These are phyloP conservation scores for Metopolophium dirhodum DNA, from an alignment of 1,140 invertebrate genomes.

Conservation along the genomic window DNA sequence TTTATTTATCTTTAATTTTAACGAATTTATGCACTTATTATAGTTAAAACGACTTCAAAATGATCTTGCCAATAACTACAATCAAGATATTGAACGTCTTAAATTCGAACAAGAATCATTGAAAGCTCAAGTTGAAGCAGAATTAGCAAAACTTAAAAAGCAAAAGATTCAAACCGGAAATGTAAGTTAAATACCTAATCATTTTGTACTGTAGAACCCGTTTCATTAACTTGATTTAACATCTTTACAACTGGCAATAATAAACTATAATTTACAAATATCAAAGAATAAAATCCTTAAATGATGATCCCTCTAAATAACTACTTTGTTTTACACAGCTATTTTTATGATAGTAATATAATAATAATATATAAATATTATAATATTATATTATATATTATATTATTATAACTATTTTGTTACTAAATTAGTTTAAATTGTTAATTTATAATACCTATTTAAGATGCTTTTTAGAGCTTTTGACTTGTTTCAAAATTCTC, in stretches of 20 bases:
- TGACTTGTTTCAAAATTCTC: no score
- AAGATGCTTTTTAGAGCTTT: no score
- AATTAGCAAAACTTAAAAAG: constrained; percentile 34
- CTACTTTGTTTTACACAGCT: neutral
- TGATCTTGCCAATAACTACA: constrained; percentile 40
- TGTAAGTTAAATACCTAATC: neutral
- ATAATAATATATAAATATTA: neutral
- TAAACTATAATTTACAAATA: neutral
- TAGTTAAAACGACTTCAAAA: constrained; percentile 37
- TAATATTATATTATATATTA: no score
- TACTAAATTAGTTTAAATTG: no score
- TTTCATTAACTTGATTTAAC: neutral
- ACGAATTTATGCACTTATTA: neutral
- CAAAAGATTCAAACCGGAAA: neutral
- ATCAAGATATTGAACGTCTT: constrained; percentile 43
- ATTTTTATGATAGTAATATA: neutral
- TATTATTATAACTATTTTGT: neutral
- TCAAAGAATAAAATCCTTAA: neutral
- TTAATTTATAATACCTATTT: no score
- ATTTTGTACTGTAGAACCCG: neutral
- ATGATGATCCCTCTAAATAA: neutral
- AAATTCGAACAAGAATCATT: constrained; percentile 46
- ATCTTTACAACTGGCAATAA: neutral
- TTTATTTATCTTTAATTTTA: neutral
- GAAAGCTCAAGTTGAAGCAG: constrained; percentile 34